Percentiles rank a stretch among this genome's conserved stretches.
Evolutionary conservation across 2,113 vertebrate species (phyloP).

Genomic region (Gallinago paraguaiae): DNA sequence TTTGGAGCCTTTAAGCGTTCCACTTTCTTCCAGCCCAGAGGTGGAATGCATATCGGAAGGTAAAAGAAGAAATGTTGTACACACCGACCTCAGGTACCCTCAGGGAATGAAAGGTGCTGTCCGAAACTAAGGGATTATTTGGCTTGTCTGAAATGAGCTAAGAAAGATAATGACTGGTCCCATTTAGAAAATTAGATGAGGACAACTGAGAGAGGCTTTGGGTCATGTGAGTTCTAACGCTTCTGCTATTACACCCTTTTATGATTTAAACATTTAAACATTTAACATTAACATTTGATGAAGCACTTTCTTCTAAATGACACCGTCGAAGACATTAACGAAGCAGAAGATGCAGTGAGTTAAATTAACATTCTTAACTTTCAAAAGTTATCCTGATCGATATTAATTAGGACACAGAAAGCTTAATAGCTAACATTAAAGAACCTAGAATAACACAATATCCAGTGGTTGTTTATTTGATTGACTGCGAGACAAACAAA

Average conservation of each 20-base stretch:
- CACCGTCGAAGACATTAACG: constrained; percentile 42
- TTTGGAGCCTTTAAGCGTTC: background rate
- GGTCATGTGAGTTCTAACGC: background rate
- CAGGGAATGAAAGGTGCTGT: background rate
- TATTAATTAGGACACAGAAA: constrained; percentile 48
- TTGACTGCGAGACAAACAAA: background rate
- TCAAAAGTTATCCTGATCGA: constrained; percentile 42
- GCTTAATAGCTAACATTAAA: background rate
- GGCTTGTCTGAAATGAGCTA: background rate
- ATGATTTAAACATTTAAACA: constrained; percentile 7
- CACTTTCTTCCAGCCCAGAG: background rate
- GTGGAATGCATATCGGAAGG: background rate
- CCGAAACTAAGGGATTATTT: background rate
- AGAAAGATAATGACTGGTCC: background rate
- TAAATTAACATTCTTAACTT: constrained; percentile 68
- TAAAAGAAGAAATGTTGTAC: background rate
- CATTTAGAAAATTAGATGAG: constrained; percentile 6
- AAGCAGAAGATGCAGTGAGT: constrained; percentile 36
- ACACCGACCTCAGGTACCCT: background rate
- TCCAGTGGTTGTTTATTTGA: background rate
- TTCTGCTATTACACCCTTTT: constrained; percentile 6
- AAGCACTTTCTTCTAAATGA: constrained; percentile 55
- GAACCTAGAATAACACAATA: background rate
- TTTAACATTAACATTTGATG: constrained; percentile 13
- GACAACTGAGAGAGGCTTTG: background rate